Conservation (phyloP, 2,888 invertebrate genomes). For the Tachina grossa region DNA sequence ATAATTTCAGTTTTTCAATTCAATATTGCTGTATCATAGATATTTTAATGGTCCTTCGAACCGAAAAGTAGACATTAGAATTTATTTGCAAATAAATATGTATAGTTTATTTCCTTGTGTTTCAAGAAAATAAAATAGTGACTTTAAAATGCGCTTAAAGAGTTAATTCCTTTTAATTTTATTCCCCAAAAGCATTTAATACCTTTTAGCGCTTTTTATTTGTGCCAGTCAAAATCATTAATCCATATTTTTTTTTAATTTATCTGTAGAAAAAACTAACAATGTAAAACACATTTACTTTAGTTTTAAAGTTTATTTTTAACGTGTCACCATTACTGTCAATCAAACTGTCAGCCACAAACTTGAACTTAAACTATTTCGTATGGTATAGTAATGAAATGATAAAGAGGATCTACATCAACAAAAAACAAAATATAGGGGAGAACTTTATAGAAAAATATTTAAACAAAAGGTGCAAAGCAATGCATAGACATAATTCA, state of each 20-base stretch:
- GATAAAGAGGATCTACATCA: conserved; percentile 59
- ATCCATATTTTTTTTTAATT: conserved; percentile 58
- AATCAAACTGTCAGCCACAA: conserved; percentile 70
- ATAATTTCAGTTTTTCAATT: too few relatives aligned
- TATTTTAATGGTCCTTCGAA: too few relatives aligned
- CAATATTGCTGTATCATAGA: too few relatives aligned
- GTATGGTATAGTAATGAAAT: conserved; percentile 5
- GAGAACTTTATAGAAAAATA: conserved; percentile 59
- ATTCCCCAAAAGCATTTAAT: conserved; percentile 22
- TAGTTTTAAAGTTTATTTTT: conserved; percentile 54
- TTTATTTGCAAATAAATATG: too few relatives aligned
- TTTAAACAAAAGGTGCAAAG: conserved; percentile 54
- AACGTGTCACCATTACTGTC: conserved; percentile 68
- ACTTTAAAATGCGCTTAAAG: not conserved
- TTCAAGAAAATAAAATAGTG: too few relatives aligned
- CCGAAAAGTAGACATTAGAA: too few relatives aligned
- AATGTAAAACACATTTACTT: conserved; percentile 61
- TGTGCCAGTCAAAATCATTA: conserved; percentile 53
- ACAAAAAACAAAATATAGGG: conserved; percentile 51
- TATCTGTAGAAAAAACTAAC: conserved; percentile 22
- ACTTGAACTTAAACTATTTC: conserved; percentile 64
- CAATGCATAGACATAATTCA: conserved; percentile 65
- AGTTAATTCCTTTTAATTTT: conserved; percentile 6
- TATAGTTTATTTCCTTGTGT: too few relatives aligned
- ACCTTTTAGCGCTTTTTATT: conserved; percentile 14